These are phyloP conservation scores for Channallabes apus DNA, from an alignment of 2,797 vertebrate genomes.

Conservation along the genomic window DNA sequence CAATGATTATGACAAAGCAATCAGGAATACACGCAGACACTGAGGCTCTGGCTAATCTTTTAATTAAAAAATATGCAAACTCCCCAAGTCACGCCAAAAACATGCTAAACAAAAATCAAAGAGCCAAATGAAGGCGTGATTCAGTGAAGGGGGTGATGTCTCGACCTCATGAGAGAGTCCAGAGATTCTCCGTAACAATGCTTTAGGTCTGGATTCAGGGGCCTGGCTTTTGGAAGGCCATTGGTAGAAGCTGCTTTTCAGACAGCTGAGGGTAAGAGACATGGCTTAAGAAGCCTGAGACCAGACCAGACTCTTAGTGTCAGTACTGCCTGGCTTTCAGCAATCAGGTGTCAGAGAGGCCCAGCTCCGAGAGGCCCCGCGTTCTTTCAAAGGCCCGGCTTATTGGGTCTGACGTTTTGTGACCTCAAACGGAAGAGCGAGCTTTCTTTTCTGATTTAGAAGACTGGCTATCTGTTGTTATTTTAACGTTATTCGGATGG, in stretches of 20 bases:
- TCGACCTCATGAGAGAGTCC: not conserved
- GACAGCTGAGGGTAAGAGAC: not conserved
- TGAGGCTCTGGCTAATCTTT: conserved; percentile 8
- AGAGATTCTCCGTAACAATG: not conserved
- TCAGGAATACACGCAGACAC: not conserved
- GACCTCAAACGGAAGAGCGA: not conserved
- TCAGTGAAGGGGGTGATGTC: not conserved
- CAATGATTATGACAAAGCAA: not conserved
- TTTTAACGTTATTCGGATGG: not conserved
- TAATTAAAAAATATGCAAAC: conserved; percentile 7
- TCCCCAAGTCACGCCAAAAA: conserved; percentile 8
- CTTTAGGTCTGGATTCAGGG: conserved; percentile 5
- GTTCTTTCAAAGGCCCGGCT: not conserved
- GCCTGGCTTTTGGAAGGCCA: not conserved
- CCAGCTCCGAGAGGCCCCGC: not conserved
- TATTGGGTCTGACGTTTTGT: not conserved
- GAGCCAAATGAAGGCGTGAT: conserved; percentile 6
- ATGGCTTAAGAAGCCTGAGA: not conserved
- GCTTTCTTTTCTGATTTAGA: not conserved
- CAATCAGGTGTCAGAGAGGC: not conserved
- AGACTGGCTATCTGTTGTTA: not conserved
- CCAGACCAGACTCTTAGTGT: conserved; percentile 2
- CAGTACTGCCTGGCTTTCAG: not conserved
- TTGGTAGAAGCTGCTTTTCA: not conserved
- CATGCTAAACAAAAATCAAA: not conserved